Evolutionary conservation across 2,888 invertebrate species (phyloP).

Genomic region (Rhagonycha lutea): DNA sequence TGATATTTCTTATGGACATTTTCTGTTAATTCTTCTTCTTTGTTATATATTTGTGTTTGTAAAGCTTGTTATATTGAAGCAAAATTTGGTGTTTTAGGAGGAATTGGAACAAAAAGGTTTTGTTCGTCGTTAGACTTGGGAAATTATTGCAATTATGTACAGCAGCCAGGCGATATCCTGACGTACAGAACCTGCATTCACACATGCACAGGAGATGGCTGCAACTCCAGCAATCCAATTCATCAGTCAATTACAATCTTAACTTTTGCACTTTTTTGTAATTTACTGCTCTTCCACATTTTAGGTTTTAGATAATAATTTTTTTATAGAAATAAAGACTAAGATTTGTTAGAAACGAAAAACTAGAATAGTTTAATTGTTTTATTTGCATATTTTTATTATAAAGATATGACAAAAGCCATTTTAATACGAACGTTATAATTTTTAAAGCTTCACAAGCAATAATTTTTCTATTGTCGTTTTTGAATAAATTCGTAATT

Average conservation of each 20-base stretch:
- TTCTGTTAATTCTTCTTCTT: not conserved
- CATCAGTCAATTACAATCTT: not conserved
- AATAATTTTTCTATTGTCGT: not conserved
- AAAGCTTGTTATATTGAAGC: not conserved
- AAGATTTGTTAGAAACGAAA: not conserved
- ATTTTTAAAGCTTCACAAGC: not conserved
- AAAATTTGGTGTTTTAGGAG: constrained; percentile 62
- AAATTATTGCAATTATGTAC: constrained; percentile 87
- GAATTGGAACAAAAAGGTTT: constrained; percentile 84
- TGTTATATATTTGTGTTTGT: not conserved
- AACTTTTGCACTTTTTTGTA: not conserved
- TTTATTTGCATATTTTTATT: constrained; percentile 11
- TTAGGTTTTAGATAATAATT: not conserved
- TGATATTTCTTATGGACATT: not conserved
- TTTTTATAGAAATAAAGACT: not conserved
- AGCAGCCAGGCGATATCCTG: constrained; percentile 82
- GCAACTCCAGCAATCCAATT: constrained; percentile 62
- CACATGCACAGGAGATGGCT: constrained; percentile 82
- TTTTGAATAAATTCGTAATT: not conserved
- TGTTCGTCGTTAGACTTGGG: constrained; percentile 87
- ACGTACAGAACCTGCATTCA: constrained; percentile 84
- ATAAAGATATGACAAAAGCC: constrained; percentile 24
- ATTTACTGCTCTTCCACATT: not conserved
- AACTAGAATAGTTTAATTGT: not conserved
- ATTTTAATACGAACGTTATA: constrained; percentile 4